A percentile compares a stretch with the other conserved stretches of the same genome.
Evolutionary conservation across 2,888 invertebrate genomes (phyloP).

Genomic region (Frankliniella fusca): DNA sequence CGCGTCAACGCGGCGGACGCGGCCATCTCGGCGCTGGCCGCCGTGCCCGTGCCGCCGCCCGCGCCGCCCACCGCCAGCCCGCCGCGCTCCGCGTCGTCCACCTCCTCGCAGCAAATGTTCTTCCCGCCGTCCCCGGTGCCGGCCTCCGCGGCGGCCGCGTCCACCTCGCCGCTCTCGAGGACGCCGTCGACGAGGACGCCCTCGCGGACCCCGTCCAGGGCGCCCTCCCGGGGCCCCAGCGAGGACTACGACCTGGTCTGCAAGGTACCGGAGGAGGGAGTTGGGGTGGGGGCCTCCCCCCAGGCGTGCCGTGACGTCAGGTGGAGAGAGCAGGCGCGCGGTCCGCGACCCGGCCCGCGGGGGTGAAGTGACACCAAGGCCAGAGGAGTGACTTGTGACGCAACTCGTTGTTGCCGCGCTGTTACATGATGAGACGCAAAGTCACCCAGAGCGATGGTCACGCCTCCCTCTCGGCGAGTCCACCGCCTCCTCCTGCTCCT

Average conservation of each 20-base stretch:
- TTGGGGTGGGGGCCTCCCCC: conserved; percentile 37
- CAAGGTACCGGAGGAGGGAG: no score
- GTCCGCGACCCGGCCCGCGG: no score
- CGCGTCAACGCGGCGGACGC: background rate
- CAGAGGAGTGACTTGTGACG: background rate
- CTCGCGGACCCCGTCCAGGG: conserved; percentile 42
- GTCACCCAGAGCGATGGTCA: no score
- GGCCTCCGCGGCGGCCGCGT: conserved; percentile 38
- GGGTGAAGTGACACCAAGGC: background rate
- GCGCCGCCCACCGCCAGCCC: conserved; percentile 31
- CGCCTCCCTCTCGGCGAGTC: no score
- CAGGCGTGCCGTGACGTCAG: no score
- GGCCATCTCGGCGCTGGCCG: background rate
- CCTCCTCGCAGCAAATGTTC: background rate
- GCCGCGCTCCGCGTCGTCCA: conserved; percentile 27
- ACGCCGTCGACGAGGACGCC: conserved; percentile 36
- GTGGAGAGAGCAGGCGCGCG: no score
- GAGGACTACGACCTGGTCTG: conserved; percentile 39
- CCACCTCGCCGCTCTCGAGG: background rate
- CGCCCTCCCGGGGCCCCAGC: conserved; percentile 41
- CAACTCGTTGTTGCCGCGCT: no score
- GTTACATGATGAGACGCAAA: no score
- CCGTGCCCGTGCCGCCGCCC: conserved; percentile 5
- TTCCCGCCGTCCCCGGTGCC: conserved; percentile 38
- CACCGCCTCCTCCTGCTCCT: no score